These are phyloP conservation scores for Philhelius pedissequus DNA, from an alignment of 2,888 invertebrate species.

Conservation along the genomic window DNA sequence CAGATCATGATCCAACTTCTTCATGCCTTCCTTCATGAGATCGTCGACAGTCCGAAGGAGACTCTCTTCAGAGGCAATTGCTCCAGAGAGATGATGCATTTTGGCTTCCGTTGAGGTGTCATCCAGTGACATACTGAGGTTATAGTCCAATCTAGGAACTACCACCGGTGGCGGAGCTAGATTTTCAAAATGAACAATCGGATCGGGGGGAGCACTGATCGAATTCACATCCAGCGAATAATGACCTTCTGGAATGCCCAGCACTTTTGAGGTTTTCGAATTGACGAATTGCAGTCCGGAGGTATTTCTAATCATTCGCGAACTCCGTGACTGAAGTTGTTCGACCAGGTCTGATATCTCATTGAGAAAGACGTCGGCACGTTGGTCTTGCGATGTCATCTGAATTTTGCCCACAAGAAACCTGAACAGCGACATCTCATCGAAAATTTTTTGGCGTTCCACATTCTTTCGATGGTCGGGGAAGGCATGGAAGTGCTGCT, in stretches of 20 bases:
- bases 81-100: constrained; percentile 73
- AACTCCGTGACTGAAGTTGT: constrained; percentile 76
- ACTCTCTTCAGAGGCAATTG: constrained; percentile 78
- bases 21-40: constrained; percentile 73
- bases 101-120: constrained; percentile 77
- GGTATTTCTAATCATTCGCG: constrained; percentile 76
- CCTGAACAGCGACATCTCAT: constrained; percentile 73
- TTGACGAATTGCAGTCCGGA: constrained; percentile 77
- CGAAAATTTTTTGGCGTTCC: constrained; percentile 41
- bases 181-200: constrained; percentile 68
- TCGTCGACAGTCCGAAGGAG: constrained; percentile 76
- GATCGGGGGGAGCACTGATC: constrained; percentile 74
- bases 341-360: constrained; percentile 77
- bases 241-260: constrained; percentile 78
- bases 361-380: constrained; percentile 75
- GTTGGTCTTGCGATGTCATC: constrained; percentile 74
- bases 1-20: constrained; percentile 70
- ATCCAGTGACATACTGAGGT: constrained; percentile 77
- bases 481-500: constrained; percentile 75
- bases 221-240: constrained; percentile 76
- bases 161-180: constrained; percentile 61
- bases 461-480: constrained; percentile 73
- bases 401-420: constrained; percentile 76
- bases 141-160: constrained; percentile 73
- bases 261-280: constrained; percentile 73